A percentile compares a stretch with the other conserved stretches of the same genome.
phyloP scores from a whole-genome alignment of 2,113 vertebrate species.

The Periophthalmus modestus region DNA sequence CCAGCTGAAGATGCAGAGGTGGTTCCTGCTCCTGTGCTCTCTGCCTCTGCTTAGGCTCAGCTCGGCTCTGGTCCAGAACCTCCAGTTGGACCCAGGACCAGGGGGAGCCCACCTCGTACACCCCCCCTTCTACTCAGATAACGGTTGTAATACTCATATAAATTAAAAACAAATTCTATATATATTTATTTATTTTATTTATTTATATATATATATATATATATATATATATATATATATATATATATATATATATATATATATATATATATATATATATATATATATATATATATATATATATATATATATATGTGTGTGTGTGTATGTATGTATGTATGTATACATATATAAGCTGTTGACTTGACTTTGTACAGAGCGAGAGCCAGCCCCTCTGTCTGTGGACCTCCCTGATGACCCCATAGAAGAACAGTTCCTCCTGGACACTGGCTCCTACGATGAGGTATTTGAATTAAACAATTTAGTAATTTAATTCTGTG shows the following conservation, averaged over 20 bases:
- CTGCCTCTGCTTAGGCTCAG: slow-evolving; percentile 58
- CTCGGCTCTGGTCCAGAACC: slow-evolving; percentile 55
- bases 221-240: no score
- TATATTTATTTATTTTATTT: no score
- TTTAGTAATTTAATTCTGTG: no score
- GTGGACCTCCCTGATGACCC: slow-evolving; percentile 65
- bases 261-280: no score
- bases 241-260: no score
- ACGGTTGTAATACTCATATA: slow-evolving; percentile 33
- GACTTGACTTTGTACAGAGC: slow-evolving; percentile 20
- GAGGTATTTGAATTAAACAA: slow-evolving; percentile 70
- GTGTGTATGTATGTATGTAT: no score
- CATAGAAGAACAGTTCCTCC: slow-evolving; percentile 74
- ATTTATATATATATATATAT: no score
- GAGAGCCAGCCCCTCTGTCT: slow-evolving; percentile 59
- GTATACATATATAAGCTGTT: no score
- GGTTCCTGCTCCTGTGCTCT: slow-evolving; percentile 49
- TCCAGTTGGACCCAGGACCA: slow-evolving; percentile 47
- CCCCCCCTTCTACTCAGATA: slow-evolving; percentile 53
- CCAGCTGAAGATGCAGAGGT: slow-evolving; percentile 56
- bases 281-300: no score
- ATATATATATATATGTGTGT: no score
- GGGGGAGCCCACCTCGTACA: slow-evolving; percentile 34
- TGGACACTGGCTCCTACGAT: slow-evolving; percentile 68
- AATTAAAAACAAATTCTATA: no score